Conservation (phyloP, 1,140 invertebrate species). For the Tetraneura akinire region DNA sequence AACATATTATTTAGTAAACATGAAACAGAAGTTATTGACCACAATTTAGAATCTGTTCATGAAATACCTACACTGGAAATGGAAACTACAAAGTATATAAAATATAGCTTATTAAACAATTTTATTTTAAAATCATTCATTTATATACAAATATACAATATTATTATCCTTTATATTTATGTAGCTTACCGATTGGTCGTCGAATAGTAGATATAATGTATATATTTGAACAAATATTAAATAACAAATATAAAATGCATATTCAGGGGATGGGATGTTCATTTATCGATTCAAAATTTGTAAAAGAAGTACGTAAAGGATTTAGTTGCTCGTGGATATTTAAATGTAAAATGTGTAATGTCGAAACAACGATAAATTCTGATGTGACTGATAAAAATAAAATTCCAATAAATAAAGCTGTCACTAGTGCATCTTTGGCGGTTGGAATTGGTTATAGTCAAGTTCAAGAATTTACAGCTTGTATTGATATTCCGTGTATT, state of each 20-base stretch:
- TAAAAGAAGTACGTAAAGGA: conserved; percentile 2
- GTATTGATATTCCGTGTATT: conserved; percentile 22
- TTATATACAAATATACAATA: no score
- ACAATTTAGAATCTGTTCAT: neutral
- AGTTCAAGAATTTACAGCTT: neutral
- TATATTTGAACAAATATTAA: conserved; percentile 11
- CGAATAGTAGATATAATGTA: neutral
- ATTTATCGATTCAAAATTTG: no score
- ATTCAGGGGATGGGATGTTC: no score
- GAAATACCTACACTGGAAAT: conserved; percentile 1
- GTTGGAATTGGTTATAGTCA: conserved; percentile 36
- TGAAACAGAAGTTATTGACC: neutral
- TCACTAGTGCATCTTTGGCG: neutral
- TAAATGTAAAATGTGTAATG: neutral
- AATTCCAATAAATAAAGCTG: conserved; percentile 6
- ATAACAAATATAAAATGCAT: no score
- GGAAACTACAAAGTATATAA: neutral
- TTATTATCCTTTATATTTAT: neutral
- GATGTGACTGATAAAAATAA: neutral
- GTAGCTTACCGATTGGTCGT: no score
- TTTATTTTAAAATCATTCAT: no score
- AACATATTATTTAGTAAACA: conserved; percentile 9
- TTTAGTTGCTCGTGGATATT: neutral
- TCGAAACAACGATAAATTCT: neutral
- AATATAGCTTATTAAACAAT: no score